Evolutionary conservation across 1,140 invertebrate species (phyloP).

Genomic region (Drosophila azteca): DNA sequence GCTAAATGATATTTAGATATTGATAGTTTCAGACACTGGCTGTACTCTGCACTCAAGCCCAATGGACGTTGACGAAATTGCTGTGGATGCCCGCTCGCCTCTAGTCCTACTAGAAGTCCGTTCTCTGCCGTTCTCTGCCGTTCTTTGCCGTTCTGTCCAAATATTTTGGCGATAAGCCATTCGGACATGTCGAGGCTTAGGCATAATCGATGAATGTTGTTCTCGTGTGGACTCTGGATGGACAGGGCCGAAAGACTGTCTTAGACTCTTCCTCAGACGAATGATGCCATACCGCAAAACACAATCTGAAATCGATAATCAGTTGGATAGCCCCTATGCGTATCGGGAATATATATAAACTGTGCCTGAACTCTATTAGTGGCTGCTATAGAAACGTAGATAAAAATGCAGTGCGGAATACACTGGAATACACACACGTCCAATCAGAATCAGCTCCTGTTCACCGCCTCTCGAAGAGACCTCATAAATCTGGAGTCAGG

Average conservation of each 20-base stretch:
- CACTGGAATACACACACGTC: slow-evolving; percentile 34
- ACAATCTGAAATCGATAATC: too few relatives aligned
- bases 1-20: slow-evolving; percentile 48
- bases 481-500: slow-evolving; percentile 39
- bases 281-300: slow-evolving; percentile 14
- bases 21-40: slow-evolving; percentile 42
- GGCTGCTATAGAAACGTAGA: too few relatives aligned
- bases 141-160: background rate
- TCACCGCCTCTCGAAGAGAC: slow-evolving; percentile 17
- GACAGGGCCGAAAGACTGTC: slow-evolving; percentile 11
- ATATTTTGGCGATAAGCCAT: slow-evolving; percentile 39
- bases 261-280: slow-evolving; percentile 21
- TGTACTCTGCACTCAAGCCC: slow-evolving; percentile 35
- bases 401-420: background rate
- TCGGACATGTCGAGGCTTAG: slow-evolving; percentile 33
- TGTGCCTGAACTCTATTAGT: too few relatives aligned
- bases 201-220: slow-evolving; percentile 44
- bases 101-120: slow-evolving; percentile 4
- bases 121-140: background rate
- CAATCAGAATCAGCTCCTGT: slow-evolving; percentile 33
- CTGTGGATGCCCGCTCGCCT: slow-evolving; percentile 21
- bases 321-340: too few relatives aligned
- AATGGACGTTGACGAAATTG: slow-evolving; percentile 53
- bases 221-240: slow-evolving; percentile 4
- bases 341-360: too few relatives aligned